Percentiles rank a stretch among this genome's conserved stretches.
Evolutionary conservation across 1,140 invertebrate species (phyloP).

Genomic region (Bacillus rossius): DNA sequence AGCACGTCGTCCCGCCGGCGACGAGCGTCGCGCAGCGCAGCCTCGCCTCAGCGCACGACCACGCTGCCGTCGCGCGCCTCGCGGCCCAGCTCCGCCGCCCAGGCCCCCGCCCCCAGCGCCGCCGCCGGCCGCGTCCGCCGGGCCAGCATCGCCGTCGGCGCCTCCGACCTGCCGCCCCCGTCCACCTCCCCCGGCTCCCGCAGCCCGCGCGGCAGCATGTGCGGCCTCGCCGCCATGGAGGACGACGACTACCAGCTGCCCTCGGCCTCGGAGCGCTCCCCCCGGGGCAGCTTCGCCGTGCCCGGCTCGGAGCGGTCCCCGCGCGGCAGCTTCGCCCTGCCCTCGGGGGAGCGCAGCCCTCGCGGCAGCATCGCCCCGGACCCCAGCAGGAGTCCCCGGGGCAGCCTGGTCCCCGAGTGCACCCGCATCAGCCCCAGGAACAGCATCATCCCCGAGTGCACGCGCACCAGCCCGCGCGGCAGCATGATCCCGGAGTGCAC

Average conservation of each 20-base stretch:
- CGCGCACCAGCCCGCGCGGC: background rate
- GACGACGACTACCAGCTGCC: constrained; percentile 30
- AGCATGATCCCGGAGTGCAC: background rate
- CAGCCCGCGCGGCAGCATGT: background rate
- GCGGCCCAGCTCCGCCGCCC: background rate
- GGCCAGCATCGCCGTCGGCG: constrained; percentile 42
- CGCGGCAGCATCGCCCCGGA: constrained; percentile 29
- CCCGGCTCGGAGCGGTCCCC: constrained; percentile 35
- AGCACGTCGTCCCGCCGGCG: constrained; percentile 59
- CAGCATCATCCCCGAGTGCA: background rate
- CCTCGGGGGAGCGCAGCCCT: too few species aligned
- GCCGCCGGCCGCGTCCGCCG: constrained; percentile 38
- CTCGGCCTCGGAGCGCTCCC: constrained; percentile 18
- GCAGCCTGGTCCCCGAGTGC: background rate
- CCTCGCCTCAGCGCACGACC: constrained; percentile 49
- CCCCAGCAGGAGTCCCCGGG: constrained; percentile 1
- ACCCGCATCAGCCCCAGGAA: too few species aligned
- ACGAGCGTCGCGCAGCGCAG: constrained; percentile 55
- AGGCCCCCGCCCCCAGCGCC: constrained; percentile 26
- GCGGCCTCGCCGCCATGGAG: constrained; percentile 33
- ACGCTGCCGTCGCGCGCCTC: too few species aligned
- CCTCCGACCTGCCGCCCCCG: too few species aligned
- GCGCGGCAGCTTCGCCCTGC: too few species aligned
- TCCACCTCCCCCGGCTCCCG: too few species aligned
- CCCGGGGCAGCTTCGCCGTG: constrained; percentile 34